A percentile compares a stretch with the other conserved stretches of the same genome.
phyloP scores from a whole-genome alignment of 1,140 invertebrate genomes.

The Drosophila suzukii region DNA sequence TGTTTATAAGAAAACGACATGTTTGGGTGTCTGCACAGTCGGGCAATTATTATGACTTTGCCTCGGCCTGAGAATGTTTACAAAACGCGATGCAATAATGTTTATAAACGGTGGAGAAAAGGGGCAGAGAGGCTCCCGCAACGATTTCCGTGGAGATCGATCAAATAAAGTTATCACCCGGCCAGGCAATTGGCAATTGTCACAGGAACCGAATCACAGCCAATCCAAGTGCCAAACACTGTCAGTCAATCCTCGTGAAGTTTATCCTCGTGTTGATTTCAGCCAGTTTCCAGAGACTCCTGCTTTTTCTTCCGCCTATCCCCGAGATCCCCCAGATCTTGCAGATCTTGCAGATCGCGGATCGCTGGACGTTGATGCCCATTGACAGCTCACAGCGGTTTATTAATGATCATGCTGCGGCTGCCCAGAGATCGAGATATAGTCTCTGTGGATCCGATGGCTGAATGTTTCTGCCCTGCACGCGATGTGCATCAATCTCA shows the following conservation, averaged over 20 bases:
- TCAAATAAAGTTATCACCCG: slow-evolving; percentile 67
- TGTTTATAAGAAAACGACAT: slow-evolving; percentile 71
- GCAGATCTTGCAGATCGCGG: slow-evolving; percentile 17
- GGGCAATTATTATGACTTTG: slow-evolving; percentile 25
- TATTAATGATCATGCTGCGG: slow-evolving; percentile 83
- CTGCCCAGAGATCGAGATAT: slow-evolving; percentile 40
- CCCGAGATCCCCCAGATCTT: neutral
- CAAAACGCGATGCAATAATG: slow-evolving; percentile 24
- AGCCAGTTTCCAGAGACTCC: slow-evolving; percentile 5
- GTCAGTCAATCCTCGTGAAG: slow-evolving; percentile 44
- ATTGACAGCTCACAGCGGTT: slow-evolving; percentile 84
- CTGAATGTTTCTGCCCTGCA: slow-evolving; percentile 42
- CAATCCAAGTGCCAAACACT: slow-evolving; percentile 69
- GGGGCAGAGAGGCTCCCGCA: slow-evolving; percentile 29
- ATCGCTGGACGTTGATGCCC: slow-evolving; percentile 74
- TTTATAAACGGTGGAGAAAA: slow-evolving; percentile 6
- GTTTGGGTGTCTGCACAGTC: slow-evolving; percentile 39
- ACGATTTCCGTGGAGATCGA: slow-evolving; percentile 28
- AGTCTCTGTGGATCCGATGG: slow-evolving; percentile 14
- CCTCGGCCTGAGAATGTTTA: slow-evolving; percentile 72
- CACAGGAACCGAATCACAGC: slow-evolving; percentile 60
- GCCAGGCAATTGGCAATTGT: slow-evolving; percentile 61
- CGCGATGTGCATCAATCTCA: slow-evolving; percentile 78
- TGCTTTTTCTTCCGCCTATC: neutral
- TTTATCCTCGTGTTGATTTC: slow-evolving; percentile 55